Evolutionary conservation across 2,888 invertebrate genomes (phyloP), one percentile per base, ranked within the genome.

Genomic region (Bellardia bayeri): DNA sequence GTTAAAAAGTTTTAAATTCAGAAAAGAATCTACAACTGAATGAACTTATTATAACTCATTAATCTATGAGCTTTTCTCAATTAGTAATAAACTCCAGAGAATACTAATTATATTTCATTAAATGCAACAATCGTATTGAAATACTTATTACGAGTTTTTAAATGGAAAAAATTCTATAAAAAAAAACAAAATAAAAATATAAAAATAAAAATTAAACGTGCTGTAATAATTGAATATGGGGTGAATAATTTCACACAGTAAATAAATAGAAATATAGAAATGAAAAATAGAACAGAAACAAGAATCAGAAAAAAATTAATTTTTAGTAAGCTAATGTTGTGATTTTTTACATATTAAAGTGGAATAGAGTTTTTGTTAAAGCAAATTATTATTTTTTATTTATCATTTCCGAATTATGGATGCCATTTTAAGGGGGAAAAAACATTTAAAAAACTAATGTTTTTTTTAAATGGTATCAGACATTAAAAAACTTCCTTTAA

Each of bases 151-250:
- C 37, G 23, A 64, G 37, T n/a, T 58, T 49, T 63, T n/a, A 66
- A 23, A 66, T 42, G 23, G 9, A 54, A 72, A 64, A 71, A 61
- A 56, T 11, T 37, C 7, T 3, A 16, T 23, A 23, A 69, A 45
- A 11, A 45, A 13, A 51, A 37, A 6, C 4, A 33, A 33, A 33
- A 33, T 23, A 23, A n/a, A n/a, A n/a, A n/a, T n/a, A 23, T 23
- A 69, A 37, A 13, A 16, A 23, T 66, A 49, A 11, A 42, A 56
- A 42, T 42, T 74, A 66, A 80, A 63, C 33, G 16, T 74, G 71
- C 71, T 82, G 58, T 49, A 37, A 72, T 78, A 82, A 82, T 78
- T 86, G 54, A 78, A 86, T 82, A 68, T 79, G 54, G 68, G 63
- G 78, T 74, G 74, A 79, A 82, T 79, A 61, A 42, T 54, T 61